Conservation (phyloP, 2,888 invertebrate species). For the Lamellibrachia satsuma region DNA sequence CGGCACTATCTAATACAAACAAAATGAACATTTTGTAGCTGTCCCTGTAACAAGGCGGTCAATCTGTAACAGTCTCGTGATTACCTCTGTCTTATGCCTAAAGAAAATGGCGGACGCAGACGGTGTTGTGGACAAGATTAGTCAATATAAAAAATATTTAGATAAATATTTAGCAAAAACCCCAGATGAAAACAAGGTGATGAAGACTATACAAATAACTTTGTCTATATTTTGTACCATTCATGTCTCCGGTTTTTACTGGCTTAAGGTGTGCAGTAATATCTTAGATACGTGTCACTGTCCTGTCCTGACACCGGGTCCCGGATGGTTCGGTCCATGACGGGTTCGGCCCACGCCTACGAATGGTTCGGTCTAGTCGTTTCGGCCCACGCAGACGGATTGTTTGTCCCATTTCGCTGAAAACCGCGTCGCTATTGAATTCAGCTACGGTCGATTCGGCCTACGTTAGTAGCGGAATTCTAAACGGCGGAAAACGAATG, state of each 20-base stretch:
- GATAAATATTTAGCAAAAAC: background rate
- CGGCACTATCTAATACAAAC: too few species aligned
- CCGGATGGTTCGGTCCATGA: too few species aligned
- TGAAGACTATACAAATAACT: background rate
- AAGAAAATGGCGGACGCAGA: background rate
- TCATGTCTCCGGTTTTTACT: background rate
- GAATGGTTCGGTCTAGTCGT: too few species aligned
- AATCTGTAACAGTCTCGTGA: background rate
- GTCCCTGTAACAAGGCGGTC: background rate
- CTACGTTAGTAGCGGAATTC: too few species aligned
- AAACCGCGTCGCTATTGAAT: too few species aligned
- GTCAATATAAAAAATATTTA: slow-evolving; percentile 17
- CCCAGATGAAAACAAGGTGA: background rate
- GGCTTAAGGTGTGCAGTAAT: background rate
- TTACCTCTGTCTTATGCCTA: background rate
- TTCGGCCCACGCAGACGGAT: too few species aligned
- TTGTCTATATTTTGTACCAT: background rate
- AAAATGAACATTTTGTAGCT: too few species aligned
- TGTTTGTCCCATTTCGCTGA: too few species aligned
- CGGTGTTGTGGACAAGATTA: slow-evolving; percentile 4
- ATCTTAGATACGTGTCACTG: background rate
- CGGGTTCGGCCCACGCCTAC: too few species aligned
- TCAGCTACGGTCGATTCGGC: too few species aligned
- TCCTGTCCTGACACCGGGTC: too few species aligned
- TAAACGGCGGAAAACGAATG: too few species aligned